These are phyloP conservation scores for Oceanodroma leucorhoa DNA, from an alignment of 2,797 vertebrate genomes.

Conservation along the genomic window DNA sequence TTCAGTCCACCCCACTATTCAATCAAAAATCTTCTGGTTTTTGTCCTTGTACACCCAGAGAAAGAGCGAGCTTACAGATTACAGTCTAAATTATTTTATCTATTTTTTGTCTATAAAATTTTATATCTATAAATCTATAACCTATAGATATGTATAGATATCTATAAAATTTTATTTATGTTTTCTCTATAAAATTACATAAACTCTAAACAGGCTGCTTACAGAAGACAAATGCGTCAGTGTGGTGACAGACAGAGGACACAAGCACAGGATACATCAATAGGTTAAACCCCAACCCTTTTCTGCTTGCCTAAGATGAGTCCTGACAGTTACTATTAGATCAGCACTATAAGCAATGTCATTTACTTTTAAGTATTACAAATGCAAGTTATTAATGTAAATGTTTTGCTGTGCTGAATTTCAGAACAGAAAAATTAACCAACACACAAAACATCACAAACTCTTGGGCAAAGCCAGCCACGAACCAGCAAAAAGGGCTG, in stretches of 20 bases:
- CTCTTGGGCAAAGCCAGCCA: background rate
- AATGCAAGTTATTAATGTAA: background rate
- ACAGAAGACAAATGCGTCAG: background rate
- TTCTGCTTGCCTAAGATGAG: constrained; percentile 14
- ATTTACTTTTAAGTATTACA: background rate
- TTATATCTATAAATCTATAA: background rate
- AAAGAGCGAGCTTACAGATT: background rate
- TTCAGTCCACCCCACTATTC: background rate
- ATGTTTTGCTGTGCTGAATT: background rate
- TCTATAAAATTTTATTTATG: background rate
- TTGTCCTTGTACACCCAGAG: background rate
- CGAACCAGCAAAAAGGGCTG: background rate
- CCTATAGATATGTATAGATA: background rate
- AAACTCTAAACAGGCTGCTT: background rate
- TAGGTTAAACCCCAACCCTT: background rate
- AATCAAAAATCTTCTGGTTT: background rate
- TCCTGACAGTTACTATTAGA: background rate
- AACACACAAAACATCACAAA: background rate
- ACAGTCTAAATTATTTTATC: background rate
- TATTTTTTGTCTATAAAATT: background rate
- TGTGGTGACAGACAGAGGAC: background rate
- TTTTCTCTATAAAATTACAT: background rate
- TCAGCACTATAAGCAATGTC: background rate
- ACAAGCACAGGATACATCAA: background rate
- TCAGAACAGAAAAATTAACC: background rate